A percentile compares a stretch with the other conserved stretches of the same genome.
Conservation (phyloP, 2,888 invertebrate genomes). For the Ellobium chinense region DNA sequence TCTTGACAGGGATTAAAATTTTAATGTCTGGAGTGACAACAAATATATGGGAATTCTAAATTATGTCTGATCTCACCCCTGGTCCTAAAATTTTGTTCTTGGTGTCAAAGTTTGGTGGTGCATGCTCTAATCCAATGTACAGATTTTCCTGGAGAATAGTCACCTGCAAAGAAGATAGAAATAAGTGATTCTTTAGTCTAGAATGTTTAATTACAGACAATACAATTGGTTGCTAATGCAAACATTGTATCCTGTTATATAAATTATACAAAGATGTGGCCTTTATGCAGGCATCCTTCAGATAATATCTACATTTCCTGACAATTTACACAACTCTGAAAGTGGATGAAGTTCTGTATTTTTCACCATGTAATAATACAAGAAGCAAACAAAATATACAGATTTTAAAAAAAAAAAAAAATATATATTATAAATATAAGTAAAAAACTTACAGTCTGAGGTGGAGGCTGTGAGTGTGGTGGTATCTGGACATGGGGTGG, state of each 20-base stretch:
- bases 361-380: too few relatives aligned
- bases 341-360: too few relatives aligned
- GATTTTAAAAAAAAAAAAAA: background rate
- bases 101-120: slow-evolving; percentile 87
- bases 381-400: too few relatives aligned
- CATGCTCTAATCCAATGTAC: slow-evolving; percentile 88
- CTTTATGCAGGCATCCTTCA: too few relatives aligned
- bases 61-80: slow-evolving; percentile 73
- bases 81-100: slow-evolving; percentile 86
- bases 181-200: too few relatives aligned
- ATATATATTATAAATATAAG: background rate
- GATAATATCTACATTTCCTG: too few relatives aligned
- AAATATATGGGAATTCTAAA: background rate
- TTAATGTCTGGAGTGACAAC: background rate
- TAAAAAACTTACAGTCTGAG: slow-evolving; percentile 37
- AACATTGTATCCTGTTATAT: too few relatives aligned
- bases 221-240: too few relatives aligned
- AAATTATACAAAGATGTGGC: too few relatives aligned
- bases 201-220: too few relatives aligned
- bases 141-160: slow-evolving; percentile 84
- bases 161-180: slow-evolving; percentile 56
- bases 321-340: too few relatives aligned
- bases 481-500: slow-evolving; percentile 29
- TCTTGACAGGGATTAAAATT: background rate
- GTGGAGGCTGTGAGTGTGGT: slow-evolving; percentile 41